Percentiles rank a stretch among this genome's conserved stretches.
These are phyloP conservation scores for Sipunculus nudus DNA, from an alignment of 2,888 invertebrate genomes.

Conservation along the genomic window DNA sequence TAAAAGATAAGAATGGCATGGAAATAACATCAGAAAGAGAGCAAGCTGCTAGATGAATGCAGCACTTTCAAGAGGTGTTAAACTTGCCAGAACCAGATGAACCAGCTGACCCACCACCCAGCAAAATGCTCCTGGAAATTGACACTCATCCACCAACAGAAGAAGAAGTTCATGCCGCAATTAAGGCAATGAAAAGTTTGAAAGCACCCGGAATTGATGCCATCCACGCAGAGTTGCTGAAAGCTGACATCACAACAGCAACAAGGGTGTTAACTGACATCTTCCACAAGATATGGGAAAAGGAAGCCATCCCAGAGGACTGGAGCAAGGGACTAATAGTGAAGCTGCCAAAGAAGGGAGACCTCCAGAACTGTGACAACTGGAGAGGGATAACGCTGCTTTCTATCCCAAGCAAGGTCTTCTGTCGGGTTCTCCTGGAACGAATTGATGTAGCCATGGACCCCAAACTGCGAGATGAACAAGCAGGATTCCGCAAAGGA, in stretches of 20 bases:
- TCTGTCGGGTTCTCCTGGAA: conserved; percentile 12
- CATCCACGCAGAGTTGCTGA: neutral
- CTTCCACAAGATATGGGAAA: conserved; percentile 1
- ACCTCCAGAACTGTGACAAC: conserved; percentile 16
- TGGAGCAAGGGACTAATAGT: conserved; percentile 6
- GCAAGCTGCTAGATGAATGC: conserved; percentile 1
- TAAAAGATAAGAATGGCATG: conserved; percentile 5
- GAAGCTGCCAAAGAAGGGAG: conserved; percentile 24
- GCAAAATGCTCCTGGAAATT: neutral
- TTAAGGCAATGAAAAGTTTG: neutral
- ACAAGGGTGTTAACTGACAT: neutral
- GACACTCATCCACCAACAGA: neutral
- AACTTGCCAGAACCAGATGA: conserved; percentile 2
- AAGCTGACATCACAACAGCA: neutral
- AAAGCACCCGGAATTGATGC: conserved; percentile 3
- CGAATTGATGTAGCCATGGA: conserved; percentile 9
- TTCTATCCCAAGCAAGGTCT: conserved; percentile 25
- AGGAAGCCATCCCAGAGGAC: conserved; percentile 4
- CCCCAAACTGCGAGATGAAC: conserved; percentile 15
- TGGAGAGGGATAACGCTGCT: conserved; percentile 32
- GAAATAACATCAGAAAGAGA: neutral
- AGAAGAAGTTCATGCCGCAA: neutral
- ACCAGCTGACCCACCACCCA: neutral
- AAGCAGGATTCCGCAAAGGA: conserved; percentile 25
- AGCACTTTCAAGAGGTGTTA: conserved; percentile 1